A percentile compares a stretch with the other conserved stretches of the same genome.
Evolutionary conservation across 2,113 vertebrate species (phyloP).

Genomic region (Podocnemis expansa): DNA sequence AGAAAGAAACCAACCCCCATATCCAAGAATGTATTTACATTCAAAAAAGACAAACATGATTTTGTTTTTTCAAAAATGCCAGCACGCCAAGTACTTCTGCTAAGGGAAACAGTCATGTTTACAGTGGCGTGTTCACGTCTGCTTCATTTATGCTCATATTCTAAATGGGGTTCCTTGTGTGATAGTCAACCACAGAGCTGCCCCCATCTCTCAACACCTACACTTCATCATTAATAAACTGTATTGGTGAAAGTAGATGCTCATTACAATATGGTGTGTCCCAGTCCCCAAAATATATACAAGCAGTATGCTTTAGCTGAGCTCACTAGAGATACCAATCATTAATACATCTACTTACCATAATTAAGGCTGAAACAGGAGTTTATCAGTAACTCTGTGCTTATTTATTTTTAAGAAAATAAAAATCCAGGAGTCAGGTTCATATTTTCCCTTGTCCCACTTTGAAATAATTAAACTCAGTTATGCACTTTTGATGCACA

Average conservation of each 20-base stretch:
- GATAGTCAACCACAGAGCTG: neutral
- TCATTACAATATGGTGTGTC: neutral
- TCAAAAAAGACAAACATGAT: constrained; percentile 71
- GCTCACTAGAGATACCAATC: neutral
- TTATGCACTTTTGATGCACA: neutral
- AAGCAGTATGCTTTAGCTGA: neutral
- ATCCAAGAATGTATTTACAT: constrained; percentile 63
- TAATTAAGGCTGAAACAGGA: constrained; percentile 4
- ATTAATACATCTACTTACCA: neutral
- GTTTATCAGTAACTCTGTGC: neutral
- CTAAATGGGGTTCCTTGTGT: constrained; percentile 14
- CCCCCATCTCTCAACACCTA: neutral
- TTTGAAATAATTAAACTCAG: neutral
- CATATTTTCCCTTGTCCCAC: neutral
- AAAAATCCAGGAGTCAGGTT: neutral
- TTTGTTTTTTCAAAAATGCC: constrained; percentile 68
- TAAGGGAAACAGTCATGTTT: constrained; percentile 37
- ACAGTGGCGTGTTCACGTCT: constrained; percentile 50
- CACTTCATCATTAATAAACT: neutral
- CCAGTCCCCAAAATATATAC: neutral
- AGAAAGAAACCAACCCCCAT: constrained; percentile 55
- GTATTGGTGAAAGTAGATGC: neutral
- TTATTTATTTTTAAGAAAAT: constrained; percentile 30
- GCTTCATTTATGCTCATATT: constrained; percentile 34
- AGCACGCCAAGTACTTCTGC: constrained; percentile 61